Evolutionary conservation across 2,888 invertebrate genomes (phyloP).

Genomic region (Tipula helvola): DNA sequence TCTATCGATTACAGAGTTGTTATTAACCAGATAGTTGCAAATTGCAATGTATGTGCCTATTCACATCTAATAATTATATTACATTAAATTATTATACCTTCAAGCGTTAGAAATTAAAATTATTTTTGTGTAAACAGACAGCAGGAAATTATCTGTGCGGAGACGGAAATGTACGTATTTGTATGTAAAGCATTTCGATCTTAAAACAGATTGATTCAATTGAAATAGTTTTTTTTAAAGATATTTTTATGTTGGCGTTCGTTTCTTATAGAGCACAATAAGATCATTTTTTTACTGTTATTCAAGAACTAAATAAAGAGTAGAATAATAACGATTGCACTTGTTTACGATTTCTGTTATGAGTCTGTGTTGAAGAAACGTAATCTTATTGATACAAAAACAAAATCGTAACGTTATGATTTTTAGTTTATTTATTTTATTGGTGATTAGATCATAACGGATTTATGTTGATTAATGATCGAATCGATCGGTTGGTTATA

Average conservation of each 20-base stretch:
- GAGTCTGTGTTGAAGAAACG: background rate
- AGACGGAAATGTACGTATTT: background rate
- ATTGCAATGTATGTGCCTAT: background rate
- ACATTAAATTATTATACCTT: background rate
- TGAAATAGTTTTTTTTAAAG: background rate
- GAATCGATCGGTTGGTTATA: background rate
- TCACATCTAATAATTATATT: background rate
- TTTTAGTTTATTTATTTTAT: background rate
- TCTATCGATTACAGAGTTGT: background rate
- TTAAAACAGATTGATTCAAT: background rate
- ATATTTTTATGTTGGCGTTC: background rate
- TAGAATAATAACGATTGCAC: background rate
- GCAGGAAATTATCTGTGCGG: background rate
- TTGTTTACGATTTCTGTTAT: background rate
- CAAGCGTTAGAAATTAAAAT: background rate
- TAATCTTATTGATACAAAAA: background rate
- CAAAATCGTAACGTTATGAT: background rate
- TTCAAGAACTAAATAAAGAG: background rate
- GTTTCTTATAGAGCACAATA: background rate
- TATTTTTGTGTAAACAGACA: background rate
- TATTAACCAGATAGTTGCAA: background rate
- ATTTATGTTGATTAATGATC: background rate
- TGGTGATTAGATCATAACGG: background rate
- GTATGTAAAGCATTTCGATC: background rate
- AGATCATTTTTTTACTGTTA: background rate